phyloP scores from a whole-genome alignment of 2,888 invertebrate genomes.

The Stenchaetothrips biformis region DNA sequence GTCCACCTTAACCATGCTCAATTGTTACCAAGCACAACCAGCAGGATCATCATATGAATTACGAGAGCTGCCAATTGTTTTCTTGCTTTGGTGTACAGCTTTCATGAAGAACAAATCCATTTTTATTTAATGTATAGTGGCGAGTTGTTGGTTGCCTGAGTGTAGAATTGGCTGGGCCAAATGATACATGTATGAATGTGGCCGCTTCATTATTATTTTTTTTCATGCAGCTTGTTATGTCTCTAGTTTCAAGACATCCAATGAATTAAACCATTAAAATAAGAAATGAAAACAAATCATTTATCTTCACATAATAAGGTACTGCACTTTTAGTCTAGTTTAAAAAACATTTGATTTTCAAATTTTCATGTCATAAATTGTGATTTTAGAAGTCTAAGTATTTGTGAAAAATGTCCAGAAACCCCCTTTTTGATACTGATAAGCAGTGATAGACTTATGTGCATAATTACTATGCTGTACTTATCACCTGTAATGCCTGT shows the following conservation, averaged over 20 bases:
- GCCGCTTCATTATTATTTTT: not conserved
- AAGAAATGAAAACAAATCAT: not conserved
- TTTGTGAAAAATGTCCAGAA: not conserved
- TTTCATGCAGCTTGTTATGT: not conserved
- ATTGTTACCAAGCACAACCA: not conserved
- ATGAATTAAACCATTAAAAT: not conserved
- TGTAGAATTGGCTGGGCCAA: conserved; percentile 15
- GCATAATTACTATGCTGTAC: not conserved
- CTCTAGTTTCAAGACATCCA: not conserved
- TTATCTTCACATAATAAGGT: not conserved
- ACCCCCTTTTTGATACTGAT: conserved; percentile 1
- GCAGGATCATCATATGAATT: not conserved
- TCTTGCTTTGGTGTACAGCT: not conserved
- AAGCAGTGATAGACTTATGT: conserved; percentile 3
- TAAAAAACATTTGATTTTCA: not conserved
- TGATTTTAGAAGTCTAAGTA: conserved; percentile 11
- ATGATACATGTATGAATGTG: not conserved
- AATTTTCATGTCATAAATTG: conserved; percentile 12
- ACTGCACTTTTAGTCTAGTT: not conserved
- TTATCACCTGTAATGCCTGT: conserved; percentile 3
- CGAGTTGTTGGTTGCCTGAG: not conserved
- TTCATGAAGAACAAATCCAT: not conserved
- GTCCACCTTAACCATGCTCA: not conserved
- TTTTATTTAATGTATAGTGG: not conserved
- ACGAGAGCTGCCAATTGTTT: not conserved